phyloP scores from a whole-genome alignment of 2,888 invertebrate genomes.

The Rhodophaea formosa region DNA sequence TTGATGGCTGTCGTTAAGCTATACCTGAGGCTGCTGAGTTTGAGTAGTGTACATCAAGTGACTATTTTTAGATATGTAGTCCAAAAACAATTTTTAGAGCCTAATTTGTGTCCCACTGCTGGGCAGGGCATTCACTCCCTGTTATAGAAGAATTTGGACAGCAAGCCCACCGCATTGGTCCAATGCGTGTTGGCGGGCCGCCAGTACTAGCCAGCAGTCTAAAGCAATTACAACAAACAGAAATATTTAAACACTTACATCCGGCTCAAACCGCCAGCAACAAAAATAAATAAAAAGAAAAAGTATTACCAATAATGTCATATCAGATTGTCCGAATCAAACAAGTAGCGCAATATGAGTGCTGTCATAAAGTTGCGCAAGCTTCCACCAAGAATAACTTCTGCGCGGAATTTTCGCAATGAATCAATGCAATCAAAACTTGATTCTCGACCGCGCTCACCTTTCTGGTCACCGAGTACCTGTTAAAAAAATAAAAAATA shows the following conservation, averaged over 20 bases:
- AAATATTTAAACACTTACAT: not conserved
- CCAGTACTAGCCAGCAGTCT: no score
- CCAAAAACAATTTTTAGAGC: no score
- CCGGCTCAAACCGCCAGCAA: not conserved
- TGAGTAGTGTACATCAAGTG: no score
- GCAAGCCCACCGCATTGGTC: no score
- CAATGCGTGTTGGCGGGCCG: no score
- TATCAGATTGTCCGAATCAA: conserved; percentile 21
- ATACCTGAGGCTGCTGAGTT: no score
- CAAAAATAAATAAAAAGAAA: conserved; percentile 3
- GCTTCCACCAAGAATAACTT: conserved; percentile 23
- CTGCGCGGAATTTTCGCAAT: conserved; percentile 29
- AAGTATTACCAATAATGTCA: conserved; percentile 19
- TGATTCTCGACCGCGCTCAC: conserved; percentile 29
- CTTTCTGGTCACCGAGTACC: conserved; percentile 33
- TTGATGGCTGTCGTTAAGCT: no score
- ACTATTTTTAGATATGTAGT: no score
- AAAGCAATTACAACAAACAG: not conserved
- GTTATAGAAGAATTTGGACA: no score
- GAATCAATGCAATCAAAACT: conserved; percentile 29
- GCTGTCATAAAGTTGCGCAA: conserved; percentile 29
- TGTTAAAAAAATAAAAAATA: conserved; percentile 44
- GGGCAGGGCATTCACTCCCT: no score
- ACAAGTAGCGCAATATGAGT: conserved; percentile 23
- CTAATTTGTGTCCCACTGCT: no score